Evolutionary conservation across 1,140 invertebrate species (phyloP).

Genomic region (Zeugodacus cucurbitae): DNA sequence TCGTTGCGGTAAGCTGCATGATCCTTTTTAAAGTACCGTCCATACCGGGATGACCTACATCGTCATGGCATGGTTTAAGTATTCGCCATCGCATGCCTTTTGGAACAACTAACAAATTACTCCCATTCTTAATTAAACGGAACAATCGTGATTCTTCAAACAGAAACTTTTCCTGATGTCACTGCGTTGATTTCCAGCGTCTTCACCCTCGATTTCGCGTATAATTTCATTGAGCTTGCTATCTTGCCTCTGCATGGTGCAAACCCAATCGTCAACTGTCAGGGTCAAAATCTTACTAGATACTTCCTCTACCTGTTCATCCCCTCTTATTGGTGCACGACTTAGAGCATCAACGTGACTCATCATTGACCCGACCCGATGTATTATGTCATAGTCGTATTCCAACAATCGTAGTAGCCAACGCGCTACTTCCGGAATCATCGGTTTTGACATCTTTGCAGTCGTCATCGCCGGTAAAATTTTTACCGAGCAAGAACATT

Average conservation of each 20-base stretch:
- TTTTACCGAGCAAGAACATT: too few relatives aligned
- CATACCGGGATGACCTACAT: conserved; percentile 49
- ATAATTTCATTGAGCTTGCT: too few relatives aligned
- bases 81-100: not conserved
- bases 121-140: not conserved
- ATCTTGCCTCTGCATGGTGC: conserved; percentile 18
- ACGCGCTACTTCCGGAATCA: too few relatives aligned
- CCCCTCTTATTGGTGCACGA: not conserved
- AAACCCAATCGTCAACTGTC: not conserved
- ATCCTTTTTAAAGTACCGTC: conserved; percentile 47
- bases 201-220: too few relatives aligned
- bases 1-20: not conserved
- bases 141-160: not conserved
- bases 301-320: not conserved
- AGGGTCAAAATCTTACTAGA: not conserved
- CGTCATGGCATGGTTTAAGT: conserved; percentile 47
- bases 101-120: not conserved
- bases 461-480: too few relatives aligned
- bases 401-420: too few relatives aligned
- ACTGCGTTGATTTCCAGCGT: not conserved
- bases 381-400: too few relatives aligned
- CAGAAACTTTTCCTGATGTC: not conserved
- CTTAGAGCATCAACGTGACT: conserved; percentile 49
- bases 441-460: too few relatives aligned
- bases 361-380: conserved; percentile 16